phyloP scores from a whole-genome alignment of 2,113 vertebrate genomes.

The Naja naja region DNA sequence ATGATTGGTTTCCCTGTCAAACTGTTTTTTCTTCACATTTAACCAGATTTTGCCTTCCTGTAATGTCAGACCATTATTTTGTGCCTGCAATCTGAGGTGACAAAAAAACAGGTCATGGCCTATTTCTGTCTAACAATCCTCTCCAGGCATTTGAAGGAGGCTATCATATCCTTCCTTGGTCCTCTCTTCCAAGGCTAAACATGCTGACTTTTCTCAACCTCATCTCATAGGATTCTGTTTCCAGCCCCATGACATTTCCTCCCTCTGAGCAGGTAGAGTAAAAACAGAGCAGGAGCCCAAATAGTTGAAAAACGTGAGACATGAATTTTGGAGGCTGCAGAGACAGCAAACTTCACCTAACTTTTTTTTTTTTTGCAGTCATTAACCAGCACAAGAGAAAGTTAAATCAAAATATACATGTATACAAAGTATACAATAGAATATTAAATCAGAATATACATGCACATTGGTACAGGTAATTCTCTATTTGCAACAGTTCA shows the following conservation, averaged over 20 bases:
- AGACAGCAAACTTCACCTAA: background rate
- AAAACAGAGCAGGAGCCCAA: background rate
- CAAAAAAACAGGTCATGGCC: background rate
- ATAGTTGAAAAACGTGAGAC: background rate
- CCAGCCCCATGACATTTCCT: background rate
- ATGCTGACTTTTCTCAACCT: background rate
- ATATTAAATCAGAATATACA: background rate
- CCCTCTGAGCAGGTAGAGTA: background rate
- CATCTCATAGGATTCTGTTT: background rate
- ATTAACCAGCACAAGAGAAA: background rate
- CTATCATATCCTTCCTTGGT: background rate
- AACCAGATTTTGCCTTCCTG: background rate
- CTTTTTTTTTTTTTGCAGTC: background rate
- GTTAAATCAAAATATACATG: background rate
- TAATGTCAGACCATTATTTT: background rate
- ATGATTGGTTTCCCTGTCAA: background rate
- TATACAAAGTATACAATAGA: background rate
- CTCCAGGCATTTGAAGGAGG: background rate
- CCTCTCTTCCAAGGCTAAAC: background rate
- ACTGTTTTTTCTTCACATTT: background rate
- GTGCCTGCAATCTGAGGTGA: background rate
- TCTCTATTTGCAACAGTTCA: background rate
- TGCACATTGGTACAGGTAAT: background rate
- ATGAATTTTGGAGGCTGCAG: background rate
- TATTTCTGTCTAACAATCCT: background rate